Base-by-base conservation (phyloP, 1,140 invertebrate species). In the Apis dorsata region DNA sequence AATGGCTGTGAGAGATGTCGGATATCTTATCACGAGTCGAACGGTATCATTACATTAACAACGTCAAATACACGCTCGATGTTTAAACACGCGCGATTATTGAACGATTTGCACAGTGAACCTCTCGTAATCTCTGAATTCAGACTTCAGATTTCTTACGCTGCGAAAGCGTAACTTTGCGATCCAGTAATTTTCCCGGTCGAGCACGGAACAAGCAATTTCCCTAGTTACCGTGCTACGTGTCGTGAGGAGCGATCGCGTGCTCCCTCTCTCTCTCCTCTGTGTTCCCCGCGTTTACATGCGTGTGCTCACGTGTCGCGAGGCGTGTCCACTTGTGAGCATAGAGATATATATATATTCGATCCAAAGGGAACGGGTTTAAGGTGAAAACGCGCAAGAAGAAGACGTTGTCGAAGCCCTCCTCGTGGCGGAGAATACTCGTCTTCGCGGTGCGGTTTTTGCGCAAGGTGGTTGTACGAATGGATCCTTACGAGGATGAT, bases 231-330 rank as follows among this genome's bases (percentile, higher is more conserved):
- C 80, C 65, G 53, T 49, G 65, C 63, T 69, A 76, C 73, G 80
- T 77, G 73, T 68, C 73, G 80, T 82, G 80, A 82, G 21, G 74
- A 11, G 70, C 80, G 80, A 82, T 82, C 80, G 80, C 80, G 80
- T 82, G 80, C 34, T 34, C 3, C 34, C 34, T 34, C 34, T 34
- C 34, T 7, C 34, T 44, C 12, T n/a, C 59, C 24, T 51, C 55
- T 17, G 55, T 77, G 15, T 60, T 28, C 1, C 1, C 53, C 49
- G 57, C 72, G 24, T 73, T 81, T 60, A 60, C 80, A 55, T 55
- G 55, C 73, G 49, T 77, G 73, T 34, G 71, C 19, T 81, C 65
- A 77, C 55, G 80, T 82, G 73, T 77, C 80, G 63, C 62, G 78
- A 51, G 57, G 44, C 59, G 68, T 71, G 69, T 72, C 55, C 17